Conservation (phyloP, 2,797 vertebrate genomes). For the Odontamblyopus lacepedii region DNA sequence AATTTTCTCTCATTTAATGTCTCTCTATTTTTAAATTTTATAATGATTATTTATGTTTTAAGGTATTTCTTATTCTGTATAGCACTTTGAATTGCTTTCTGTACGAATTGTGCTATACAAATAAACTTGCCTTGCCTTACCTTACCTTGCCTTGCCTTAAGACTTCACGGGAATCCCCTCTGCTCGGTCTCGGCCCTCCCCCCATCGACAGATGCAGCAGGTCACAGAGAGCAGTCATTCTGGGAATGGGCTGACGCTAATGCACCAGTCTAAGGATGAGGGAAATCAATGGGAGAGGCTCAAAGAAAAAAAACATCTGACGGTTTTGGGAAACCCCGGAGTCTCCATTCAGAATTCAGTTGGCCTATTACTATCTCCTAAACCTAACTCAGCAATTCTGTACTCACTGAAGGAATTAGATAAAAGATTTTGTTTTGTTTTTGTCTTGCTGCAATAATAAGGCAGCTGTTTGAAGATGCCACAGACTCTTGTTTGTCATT, state of each 20-base stretch:
- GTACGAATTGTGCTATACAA: too few relatives aligned
- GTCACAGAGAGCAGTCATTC: conserved; percentile 32
- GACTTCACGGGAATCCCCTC: conserved; percentile 56
- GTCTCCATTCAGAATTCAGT: conserved; percentile 1
- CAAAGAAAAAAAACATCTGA: neutral
- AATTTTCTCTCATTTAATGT: too few relatives aligned
- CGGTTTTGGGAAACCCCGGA: conserved; percentile 12
- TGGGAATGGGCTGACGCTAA: conserved; percentile 41
- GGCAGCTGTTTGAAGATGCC: neutral
- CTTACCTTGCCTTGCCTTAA: neutral
- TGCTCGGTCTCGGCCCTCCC: conserved; percentile 15
- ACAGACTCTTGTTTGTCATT: neutral
- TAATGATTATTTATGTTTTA: too few relatives aligned
- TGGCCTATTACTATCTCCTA: neutral
- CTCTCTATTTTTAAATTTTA: too few relatives aligned
- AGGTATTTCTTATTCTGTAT: too few relatives aligned
- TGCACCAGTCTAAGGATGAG: conserved; percentile 44
- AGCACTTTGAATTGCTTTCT: too few relatives aligned
- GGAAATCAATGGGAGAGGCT: conserved; percentile 42
- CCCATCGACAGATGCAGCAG: conserved; percentile 7
- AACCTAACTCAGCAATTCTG: conserved; percentile 5
- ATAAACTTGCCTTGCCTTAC: too few relatives aligned
- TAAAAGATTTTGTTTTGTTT: neutral
- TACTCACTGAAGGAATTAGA: neutral
- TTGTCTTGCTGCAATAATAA: neutral